A percentile compares a stretch with the other conserved stretches of the same genome.
These are phyloP conservation scores for Toxostoma redivivum DNA, from an alignment of 2,113 vertebrate genomes.

Conservation along the genomic window DNA sequence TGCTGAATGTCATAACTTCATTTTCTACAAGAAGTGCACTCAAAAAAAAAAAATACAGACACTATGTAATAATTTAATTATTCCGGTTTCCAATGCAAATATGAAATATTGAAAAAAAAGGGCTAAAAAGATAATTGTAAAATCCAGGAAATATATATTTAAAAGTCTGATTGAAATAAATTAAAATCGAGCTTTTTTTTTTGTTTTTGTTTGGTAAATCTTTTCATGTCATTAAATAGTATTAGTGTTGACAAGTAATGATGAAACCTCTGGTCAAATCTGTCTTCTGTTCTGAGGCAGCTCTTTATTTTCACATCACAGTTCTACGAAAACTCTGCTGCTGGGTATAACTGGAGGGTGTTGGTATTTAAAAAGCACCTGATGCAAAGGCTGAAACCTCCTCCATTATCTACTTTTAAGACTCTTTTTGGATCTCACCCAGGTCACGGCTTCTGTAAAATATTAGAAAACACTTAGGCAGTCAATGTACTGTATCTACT, in stretches of 20 bases:
- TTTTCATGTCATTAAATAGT: not conserved
- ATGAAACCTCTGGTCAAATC: not conserved
- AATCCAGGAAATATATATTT: not conserved
- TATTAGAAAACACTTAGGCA: conserved; percentile 56
- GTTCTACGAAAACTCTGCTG: not conserved
- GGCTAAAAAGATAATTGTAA: not conserved
- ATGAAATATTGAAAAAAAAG: not conserved
- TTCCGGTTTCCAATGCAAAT: not conserved
- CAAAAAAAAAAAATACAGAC: not conserved
- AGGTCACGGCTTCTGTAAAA: conserved; percentile 24
- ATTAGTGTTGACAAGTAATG: not conserved
- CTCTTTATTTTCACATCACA: not conserved
- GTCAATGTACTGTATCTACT: conserved; percentile 37
- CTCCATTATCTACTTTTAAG: conserved; percentile 13
- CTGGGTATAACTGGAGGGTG: not conserved
- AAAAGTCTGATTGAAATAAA: not conserved
- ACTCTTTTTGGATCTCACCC: conserved; percentile 25
- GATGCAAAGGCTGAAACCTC: not conserved
- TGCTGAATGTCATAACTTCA: not conserved
- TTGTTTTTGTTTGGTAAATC: not conserved
- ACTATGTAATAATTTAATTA: not conserved
- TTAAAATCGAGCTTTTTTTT: not conserved
- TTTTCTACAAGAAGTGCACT: not conserved
- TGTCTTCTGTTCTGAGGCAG: not conserved
- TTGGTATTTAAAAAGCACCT: not conserved